These are phyloP conservation scores for Solea senegalensis DNA, from an alignment of 2,113 vertebrate genomes.

Conservation along the genomic window DNA sequence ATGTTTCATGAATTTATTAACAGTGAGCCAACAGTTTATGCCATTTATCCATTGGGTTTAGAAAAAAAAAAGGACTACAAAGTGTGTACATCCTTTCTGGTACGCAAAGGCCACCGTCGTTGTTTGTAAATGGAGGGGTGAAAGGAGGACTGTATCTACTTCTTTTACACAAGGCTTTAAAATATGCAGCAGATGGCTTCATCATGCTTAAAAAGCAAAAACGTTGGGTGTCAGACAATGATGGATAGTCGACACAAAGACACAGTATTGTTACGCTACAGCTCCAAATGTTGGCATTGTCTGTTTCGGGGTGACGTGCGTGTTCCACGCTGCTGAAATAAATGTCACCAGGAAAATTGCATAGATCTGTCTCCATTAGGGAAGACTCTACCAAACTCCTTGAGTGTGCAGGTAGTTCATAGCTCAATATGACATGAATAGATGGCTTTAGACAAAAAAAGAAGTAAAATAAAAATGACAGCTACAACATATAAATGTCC, in stretches of 20 bases:
- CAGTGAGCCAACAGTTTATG: no score
- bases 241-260: not conserved
- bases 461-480: no score
- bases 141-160: no score
- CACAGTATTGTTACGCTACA: not conserved
- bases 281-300: not conserved
- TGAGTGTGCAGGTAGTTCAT: not conserved
- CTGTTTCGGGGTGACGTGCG: not conserved
- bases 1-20: no score
- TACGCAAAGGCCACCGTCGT: no score
- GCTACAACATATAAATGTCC: no score
- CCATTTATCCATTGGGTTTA: no score
- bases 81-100: no score
- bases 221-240: not conserved
- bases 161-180: no score
- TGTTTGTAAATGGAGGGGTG: no score
- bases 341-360: conserved; percentile 2
- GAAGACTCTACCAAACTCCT: not conserved
- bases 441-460: not conserved
- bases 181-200: no score
- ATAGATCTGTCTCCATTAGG: not conserved
- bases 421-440: not conserved
- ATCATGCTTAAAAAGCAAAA: not conserved
- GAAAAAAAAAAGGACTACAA: no score
- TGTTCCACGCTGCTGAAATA: not conserved